Conservation (phyloP, 1,140 invertebrate genomes). For the Neodiprion lecontei region DNA sequence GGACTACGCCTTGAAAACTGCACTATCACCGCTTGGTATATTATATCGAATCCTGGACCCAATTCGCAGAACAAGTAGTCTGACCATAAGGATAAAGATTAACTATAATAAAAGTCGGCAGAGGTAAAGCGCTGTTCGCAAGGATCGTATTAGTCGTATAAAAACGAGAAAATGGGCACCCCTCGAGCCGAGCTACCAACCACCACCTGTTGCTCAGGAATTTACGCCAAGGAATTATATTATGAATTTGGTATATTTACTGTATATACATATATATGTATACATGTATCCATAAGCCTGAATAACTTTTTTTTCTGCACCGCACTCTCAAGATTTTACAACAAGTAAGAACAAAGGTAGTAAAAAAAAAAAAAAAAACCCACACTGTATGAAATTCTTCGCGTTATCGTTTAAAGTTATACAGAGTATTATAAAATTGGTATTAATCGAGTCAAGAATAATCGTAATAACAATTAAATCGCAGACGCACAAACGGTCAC, state of each 20-base stretch:
- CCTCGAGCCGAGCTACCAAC: not conserved
- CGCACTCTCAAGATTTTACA: not conserved
- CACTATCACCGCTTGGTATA: too few species aligned
- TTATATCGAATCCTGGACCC: too few species aligned
- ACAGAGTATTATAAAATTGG: too few species aligned
- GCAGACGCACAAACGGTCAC: too few species aligned
- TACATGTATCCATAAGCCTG: not conserved
- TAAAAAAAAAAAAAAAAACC: not conserved
- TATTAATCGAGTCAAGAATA: too few species aligned
- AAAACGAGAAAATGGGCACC: not conserved
- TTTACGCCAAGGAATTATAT: not conserved
- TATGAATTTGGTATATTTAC: not conserved
- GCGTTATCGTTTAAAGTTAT: too few species aligned
- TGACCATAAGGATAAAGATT: too few species aligned
- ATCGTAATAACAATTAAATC: too few species aligned
- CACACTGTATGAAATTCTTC: not conserved
- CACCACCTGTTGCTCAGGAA: not conserved
- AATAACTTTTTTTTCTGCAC: not conserved
- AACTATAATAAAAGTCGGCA: too few species aligned
- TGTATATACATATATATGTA: not conserved
- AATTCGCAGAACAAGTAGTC: too few species aligned
- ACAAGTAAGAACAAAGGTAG: not conserved
- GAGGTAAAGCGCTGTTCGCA: too few species aligned
- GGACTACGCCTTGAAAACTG: too few species aligned
- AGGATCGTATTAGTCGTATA: not conserved